These are phyloP conservation scores for Drosophila mercatorum DNA, from an alignment of 2,888 invertebrate species.

Conservation along the genomic window DNA sequence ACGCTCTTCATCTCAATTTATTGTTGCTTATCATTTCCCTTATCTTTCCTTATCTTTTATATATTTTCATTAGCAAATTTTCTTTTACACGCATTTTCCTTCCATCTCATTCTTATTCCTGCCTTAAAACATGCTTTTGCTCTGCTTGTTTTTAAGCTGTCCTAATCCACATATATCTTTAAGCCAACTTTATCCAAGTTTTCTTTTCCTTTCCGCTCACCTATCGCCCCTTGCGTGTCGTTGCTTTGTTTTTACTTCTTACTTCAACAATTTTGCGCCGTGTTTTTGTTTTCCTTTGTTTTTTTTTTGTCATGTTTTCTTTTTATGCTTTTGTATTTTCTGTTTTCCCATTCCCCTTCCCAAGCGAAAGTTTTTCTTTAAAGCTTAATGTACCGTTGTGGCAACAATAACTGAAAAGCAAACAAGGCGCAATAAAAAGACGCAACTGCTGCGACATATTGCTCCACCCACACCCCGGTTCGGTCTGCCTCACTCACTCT, in stretches of 20 bases:
- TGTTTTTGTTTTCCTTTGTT: conserved; percentile 51
- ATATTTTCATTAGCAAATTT: not conserved
- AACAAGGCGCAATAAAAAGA: conserved; percentile 71
- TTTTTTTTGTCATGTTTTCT: conserved; percentile 15
- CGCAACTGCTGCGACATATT: conserved; percentile 79
- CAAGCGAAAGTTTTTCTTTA: conserved; percentile 62
- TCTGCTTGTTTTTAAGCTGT: conserved; percentile 2
- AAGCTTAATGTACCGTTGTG: conserved; percentile 81
- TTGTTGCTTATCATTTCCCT: not conserved
- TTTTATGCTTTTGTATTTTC: conserved; percentile 20
- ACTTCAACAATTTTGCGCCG: conserved; percentile 46
- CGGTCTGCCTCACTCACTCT: not conserved
- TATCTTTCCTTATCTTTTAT: too few relatives aligned
- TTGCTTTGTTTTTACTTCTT: conserved; percentile 55
- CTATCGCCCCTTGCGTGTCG: conserved; percentile 5
- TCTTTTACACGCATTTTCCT: not conserved
- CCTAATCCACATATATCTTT: conserved; percentile 42
- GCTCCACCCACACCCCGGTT: conserved; percentile 15
- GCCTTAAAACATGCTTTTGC: not conserved
- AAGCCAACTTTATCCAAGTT: conserved; percentile 52
- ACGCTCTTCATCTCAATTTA: not conserved
- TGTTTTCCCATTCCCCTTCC: not conserved
- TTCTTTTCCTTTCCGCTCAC: not conserved
- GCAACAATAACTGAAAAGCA: conserved; percentile 73
- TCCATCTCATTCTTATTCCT: not conserved